These are phyloP conservation scores for Aix galericulata DNA, from an alignment of 2,113 vertebrate species.

Conservation along the genomic window DNA sequence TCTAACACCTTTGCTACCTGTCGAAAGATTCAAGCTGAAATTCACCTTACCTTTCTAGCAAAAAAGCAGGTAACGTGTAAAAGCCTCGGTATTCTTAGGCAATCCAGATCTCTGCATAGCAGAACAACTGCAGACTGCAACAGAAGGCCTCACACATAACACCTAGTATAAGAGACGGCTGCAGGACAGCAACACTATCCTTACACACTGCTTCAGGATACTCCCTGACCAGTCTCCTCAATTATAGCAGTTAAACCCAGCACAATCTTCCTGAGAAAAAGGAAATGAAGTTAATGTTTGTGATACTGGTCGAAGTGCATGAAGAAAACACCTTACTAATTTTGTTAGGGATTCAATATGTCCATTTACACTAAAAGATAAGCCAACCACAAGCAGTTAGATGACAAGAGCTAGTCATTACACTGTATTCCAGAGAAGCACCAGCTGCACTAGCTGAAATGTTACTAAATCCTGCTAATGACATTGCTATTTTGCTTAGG, in stretches of 20 bases:
- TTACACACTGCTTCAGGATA: background rate
- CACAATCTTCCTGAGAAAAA: background rate
- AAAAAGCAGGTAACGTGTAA: conserved; percentile 6
- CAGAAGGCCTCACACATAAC: background rate
- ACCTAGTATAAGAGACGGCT: background rate
- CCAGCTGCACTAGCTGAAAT: background rate
- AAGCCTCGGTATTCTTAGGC: background rate
- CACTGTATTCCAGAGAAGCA: background rate
- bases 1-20: background rate
- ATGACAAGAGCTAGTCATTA: background rate
- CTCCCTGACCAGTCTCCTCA: background rate
- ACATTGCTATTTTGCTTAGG: background rate
- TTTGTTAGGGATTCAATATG: background rate
- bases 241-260: background rate
- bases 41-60: background rate
- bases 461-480: background rate
- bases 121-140: background rate
- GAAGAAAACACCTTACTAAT: background rate
- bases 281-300: background rate
- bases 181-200: background rate
- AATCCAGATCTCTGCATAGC: background rate
- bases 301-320: background rate
- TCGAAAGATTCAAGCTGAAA: background rate
- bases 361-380: background rate
- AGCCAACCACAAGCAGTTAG: background rate